A percentile compares a stretch with the other conserved stretches of the same genome.
Conservation (phyloP, 1,140 invertebrate species). For the Aphelenchoides besseyi region DNA sequence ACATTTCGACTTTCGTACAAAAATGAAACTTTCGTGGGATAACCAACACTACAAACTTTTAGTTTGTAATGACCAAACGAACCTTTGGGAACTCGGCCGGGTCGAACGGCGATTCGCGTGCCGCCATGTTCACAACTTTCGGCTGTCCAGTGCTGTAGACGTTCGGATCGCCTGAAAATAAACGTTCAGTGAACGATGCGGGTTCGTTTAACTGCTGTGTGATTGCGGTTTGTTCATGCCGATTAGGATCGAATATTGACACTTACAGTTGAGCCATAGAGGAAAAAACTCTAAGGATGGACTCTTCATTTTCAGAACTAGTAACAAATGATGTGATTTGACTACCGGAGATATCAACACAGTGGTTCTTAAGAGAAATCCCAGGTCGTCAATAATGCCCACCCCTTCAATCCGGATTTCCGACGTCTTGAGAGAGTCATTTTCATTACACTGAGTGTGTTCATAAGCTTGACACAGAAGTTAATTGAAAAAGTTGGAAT, state of each 20-base stretch:
- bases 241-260: slow-evolving; percentile 1
- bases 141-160: slow-evolving; percentile 24
- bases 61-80: too few relatives aligned
- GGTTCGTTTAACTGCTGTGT: too few relatives aligned
- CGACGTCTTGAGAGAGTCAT: too few relatives aligned
- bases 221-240: too few relatives aligned
- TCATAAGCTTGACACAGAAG: too few relatives aligned
- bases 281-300: slow-evolving; percentile 9
- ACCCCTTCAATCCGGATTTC: neutral
- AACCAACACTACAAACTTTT: too few relatives aligned
- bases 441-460: too few relatives aligned
- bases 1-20: too few relatives aligned
- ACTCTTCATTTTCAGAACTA: neutral
- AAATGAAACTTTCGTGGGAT: too few relatives aligned
- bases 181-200: too few relatives aligned
- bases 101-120: slow-evolving; percentile 11
- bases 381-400: neutral
- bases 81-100: slow-evolving; percentile 23
- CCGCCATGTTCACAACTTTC: slow-evolving; percentile 31
- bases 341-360: neutral
- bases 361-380: neutral
- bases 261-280: slow-evolving; percentile 19
- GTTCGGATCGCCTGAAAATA: slow-evolving; percentile 28
- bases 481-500: too few relatives aligned
- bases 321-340: neutral